Base-by-base conservation (phyloP, 1,140 invertebrate species). In the Pachypeltis micranthus region DNA sequence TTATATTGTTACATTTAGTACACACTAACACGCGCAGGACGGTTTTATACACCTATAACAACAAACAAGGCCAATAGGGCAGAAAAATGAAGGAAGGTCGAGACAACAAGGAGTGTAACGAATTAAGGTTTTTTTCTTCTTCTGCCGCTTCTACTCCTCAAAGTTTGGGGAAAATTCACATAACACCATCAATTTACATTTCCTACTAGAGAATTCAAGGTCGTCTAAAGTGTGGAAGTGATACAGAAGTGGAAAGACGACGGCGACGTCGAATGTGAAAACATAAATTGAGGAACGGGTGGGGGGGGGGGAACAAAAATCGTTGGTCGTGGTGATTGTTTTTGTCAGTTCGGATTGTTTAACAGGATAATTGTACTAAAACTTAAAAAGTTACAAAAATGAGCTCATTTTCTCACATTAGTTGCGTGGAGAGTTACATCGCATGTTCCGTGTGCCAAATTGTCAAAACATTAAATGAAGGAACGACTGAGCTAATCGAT, bases 11-110 rank as follows among this genome's bases (percentile, higher is more conserved):
- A 51, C 23, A 51, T 51, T 51, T 51, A 51, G 47, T 51, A 51
- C 47, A 51, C 4, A 51, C 47, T 51, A 51, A 64, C 57, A 64
- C 57, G 63, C 63, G 63, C 63, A 64, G 63, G 63, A 64, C 63
- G 63, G 63, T 64, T 64, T 61, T 64, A 60, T 31, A 31, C n/a
- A 64, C 63, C 58, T 39, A 64, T 59, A 63, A 60, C 27, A 64
- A 44, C 25, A 58, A 64, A 57, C 44, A 59, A 57, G 57, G 57
- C 25, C 29, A 25, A 10, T 64, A 59, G 63, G 63, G 59, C 63
- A 26, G n/a, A n/a, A n/a, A n/a, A n/a, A n/a, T n/a, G n/a, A n/a
- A n/a, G n/a, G n/a, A n/a, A n/a, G n/a, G n/a, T n/a, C n/a, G n/a
- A n/a, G n/a, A n/a, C n/a, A n/a, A n/a, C n/a, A n/a, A n/a, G n/a